Base-by-base conservation (phyloP, 2,888 invertebrate genomes). In the Oxyteleia sp. region DNA sequence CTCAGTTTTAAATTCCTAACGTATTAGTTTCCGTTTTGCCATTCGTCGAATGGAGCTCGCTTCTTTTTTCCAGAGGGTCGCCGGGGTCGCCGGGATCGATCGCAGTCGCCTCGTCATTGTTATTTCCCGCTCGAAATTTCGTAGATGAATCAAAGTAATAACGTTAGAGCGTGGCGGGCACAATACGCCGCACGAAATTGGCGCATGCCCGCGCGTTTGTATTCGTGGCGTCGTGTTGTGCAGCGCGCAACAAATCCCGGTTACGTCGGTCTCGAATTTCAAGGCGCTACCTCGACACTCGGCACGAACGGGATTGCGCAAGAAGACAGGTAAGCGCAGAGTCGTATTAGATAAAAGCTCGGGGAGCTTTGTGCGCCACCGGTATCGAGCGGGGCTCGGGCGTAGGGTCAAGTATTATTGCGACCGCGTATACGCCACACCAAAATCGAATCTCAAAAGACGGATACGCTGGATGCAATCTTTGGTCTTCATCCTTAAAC, bases 371-470 rank as follows among this genome's bases (percentile, higher is more conserved):
- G 63, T 59, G 61, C 15, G 41, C 45, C 89, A 90, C 89, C 89
- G 87, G 88, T 89, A 89, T 86, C 84, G 87, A 86, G 88, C 87
- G 89, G 87, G 88, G 35, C 55, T 18, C 55, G 41, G 16, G 7
- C 26, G 32, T 55, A 45, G 68, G 68, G 68, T 69, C 68, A 69
- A 69, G 45, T 69, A 55, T 55, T 69, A 69, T 55, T 69, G 53
- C 41, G 23, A 20, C 49, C 64, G 35, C 89, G 61, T 87, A 87
- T 45, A 59, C 45, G 20, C 32, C 16, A 35, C 8, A 18, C 45
- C 45, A 35, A 64, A 64, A 47, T 64, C 63, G 47, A 64, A 35
- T 26, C 15, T 10, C 8, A 23, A 11, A 64, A 20, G 38, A 38
- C 32, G 45, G 10, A 63, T 32, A 16, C 16, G 47, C 7, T 57